Evolutionary conservation across 2,797 vertebrate species (phyloP), one percentile per base, ranked within the genome.

Genomic region (Gephyroberyx darwinii): DNA sequence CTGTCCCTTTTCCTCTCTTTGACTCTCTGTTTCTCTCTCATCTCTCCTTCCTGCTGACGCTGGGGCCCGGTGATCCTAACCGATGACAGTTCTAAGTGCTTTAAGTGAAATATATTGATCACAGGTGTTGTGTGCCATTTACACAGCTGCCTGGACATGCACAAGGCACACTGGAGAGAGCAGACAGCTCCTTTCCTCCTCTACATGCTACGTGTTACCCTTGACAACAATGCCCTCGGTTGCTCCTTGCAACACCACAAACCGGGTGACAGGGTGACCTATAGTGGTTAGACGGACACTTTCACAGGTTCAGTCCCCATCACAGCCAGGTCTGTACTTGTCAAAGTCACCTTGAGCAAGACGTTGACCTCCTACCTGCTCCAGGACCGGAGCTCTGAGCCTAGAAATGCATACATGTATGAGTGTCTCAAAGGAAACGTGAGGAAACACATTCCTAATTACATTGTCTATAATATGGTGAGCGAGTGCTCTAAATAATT

Each of bases 91-190:
- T 71, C 86, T 88, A 85, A 90, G 85, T 89, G 89, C 86, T 87
- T 82, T 89, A 89, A 92, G 89, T 88, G 90, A 91, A 92, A 88
- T 67, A 31, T 89, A 93, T 92, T 84, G 91, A 93, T 94, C 78
- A 75, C 62, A 80, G 60, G 81, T 80, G 78, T 81, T 79, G 82
- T 57, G 62, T 82, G 80, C 63, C 83, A 78, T 81, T 86, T 82
- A 77, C 78, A 65, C 74, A 57, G 50, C 53, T 39, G 65, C 55
- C 54, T 56, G 63, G 17, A 79, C 14, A 43, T 8, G 31, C 16
- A 60, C 8, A 30, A n/a, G 53, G 5, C 70, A 62, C 22, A 48
- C 4, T 2, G 19, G 48, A 73, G 41, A 68, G 50, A 62, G 57
- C 52, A 75, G 55, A 30, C 50, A 30, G 31, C 52, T 14, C 67